Conservation (phyloP, 2,888 invertebrate species). For the Eilema sororculum region DNA sequence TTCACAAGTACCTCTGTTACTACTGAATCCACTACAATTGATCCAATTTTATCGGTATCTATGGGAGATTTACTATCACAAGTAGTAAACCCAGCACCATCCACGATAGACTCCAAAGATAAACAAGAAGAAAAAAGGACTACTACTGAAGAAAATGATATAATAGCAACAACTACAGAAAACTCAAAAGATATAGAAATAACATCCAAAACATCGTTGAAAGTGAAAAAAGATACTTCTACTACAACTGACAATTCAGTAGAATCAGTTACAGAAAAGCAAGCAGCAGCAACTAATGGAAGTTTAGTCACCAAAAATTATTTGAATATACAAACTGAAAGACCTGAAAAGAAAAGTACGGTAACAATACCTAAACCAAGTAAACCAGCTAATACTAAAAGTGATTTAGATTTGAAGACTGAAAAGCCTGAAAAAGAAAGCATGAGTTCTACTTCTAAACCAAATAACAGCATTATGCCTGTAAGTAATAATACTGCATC, state of each 20-base stretch:
- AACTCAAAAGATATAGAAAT: slow-evolving; percentile 29
- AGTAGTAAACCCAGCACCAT: slow-evolving; percentile 72
- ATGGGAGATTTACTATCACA: slow-evolving; percentile 84
- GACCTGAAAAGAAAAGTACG: slow-evolving; percentile 29
- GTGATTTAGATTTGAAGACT: slow-evolving; percentile 32
- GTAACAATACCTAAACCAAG: slow-evolving; percentile 14
- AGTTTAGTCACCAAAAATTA: slow-evolving; percentile 31
- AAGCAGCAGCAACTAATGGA: slow-evolving; percentile 14
- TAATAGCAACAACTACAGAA: slow-evolving; percentile 42
- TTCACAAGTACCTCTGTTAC: slow-evolving; percentile 49
- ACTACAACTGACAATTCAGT: slow-evolving; percentile 32
- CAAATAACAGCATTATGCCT: slow-evolving; percentile 13
- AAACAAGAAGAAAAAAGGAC: slow-evolving; percentile 29
- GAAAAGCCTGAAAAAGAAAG: slow-evolving; percentile 48
- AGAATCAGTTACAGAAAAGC: slow-evolving; percentile 9
- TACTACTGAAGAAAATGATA: slow-evolving; percentile 38
- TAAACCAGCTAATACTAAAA: slow-evolving; percentile 32
- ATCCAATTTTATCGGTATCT: slow-evolving; percentile 78
- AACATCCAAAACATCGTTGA: slow-evolving; percentile 36
- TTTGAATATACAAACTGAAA: slow-evolving; percentile 21
- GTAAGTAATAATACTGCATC: slow-evolving; percentile 39
- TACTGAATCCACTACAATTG: slow-evolving; percentile 66
- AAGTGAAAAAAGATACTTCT: slow-evolving; percentile 42
- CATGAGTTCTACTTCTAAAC: slow-evolving; percentile 14
- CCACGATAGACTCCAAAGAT: slow-evolving; percentile 55